Conservation (phyloP, 1,140 invertebrate genomes). For the Telenomus remus region DNA sequence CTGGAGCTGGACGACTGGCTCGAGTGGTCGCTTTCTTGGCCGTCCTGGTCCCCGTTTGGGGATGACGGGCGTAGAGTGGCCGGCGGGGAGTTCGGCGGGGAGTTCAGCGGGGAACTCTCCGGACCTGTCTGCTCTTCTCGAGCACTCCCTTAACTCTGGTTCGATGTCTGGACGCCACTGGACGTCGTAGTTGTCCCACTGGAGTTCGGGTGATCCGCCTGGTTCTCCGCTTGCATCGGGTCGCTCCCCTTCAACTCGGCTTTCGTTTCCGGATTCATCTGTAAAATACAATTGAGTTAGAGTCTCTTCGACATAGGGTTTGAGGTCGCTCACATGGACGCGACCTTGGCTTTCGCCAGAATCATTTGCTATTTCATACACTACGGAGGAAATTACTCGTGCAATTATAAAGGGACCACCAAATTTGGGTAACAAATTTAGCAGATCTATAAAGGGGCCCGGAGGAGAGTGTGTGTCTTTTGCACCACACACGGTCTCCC, state of each 20-base stretch:
- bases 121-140: too few relatives aligned
- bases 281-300: too few relatives aligned
- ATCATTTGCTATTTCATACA: neutral
- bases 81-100: too few relatives aligned
- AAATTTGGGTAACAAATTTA: constrained; percentile 4
- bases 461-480: constrained; percentile 1
- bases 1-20: too few relatives aligned
- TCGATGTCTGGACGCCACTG: too few relatives aligned
- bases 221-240: neutral
- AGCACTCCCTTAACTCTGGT: too few relatives aligned
- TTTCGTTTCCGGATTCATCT: neutral
- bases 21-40: too few relatives aligned
- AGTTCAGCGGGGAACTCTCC: too few relatives aligned
- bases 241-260: neutral
- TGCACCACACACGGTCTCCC: constrained; percentile 4
- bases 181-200: too few relatives aligned
- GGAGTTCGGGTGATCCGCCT: too few relatives aligned
- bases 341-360: neutral
- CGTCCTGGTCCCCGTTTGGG: too few relatives aligned
- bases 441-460: constrained; percentile 2
- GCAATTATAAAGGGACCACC: constrained; percentile 11
- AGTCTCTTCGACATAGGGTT: neutral
- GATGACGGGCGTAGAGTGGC: too few relatives aligned
- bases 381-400: neutral
- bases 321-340: neutral